These are phyloP conservation scores for Acanthurus leucopareius DNA, from an alignment of 2,797 vertebrate genomes.

Conservation along the genomic window DNA sequence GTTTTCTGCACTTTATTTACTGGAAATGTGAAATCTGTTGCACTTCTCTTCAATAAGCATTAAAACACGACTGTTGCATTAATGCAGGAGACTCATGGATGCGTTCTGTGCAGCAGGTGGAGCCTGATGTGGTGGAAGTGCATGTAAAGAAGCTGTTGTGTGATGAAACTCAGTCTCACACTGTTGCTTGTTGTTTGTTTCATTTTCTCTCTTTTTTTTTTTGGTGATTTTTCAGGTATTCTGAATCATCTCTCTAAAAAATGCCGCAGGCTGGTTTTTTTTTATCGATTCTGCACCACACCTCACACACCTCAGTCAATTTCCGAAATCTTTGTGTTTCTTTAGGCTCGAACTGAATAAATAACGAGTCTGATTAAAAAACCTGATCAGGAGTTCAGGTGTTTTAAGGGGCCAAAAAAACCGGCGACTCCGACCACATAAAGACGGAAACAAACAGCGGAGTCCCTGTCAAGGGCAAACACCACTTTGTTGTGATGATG, in stretches of 20 bases:
- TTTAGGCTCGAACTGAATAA: constrained; percentile 32
- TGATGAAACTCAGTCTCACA: background rate
- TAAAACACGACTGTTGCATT: background rate
- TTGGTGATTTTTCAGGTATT: constrained; percentile 27
- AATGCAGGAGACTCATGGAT: background rate
- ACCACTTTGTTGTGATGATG: background rate
- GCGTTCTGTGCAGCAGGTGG: background rate
- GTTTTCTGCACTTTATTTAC: background rate
- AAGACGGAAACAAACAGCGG: background rate
- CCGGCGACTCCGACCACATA: constrained; percentile 3
- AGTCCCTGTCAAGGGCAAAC: constrained; percentile 26
- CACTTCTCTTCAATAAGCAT: background rate
- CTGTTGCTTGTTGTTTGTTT: constrained; percentile 12
- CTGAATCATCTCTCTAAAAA: constrained; percentile 44
- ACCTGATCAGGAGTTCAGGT: background rate
- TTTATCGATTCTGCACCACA: constrained; percentile 36
- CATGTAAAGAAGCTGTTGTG: background rate
- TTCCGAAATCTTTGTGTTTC: constrained; percentile 33
- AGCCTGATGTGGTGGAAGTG: background rate
- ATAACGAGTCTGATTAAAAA: constrained; percentile 27
- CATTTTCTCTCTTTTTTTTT: background rate
- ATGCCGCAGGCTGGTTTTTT: constrained; percentile 35
- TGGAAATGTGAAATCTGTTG: background rate
- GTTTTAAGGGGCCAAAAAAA: background rate
- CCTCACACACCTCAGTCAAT: constrained; percentile 34